A percentile compares a stretch with the other conserved stretches of the same genome.
Evolutionary conservation across 2,888 invertebrate species (phyloP).

Genomic region (Mystacides longicornis): DNA sequence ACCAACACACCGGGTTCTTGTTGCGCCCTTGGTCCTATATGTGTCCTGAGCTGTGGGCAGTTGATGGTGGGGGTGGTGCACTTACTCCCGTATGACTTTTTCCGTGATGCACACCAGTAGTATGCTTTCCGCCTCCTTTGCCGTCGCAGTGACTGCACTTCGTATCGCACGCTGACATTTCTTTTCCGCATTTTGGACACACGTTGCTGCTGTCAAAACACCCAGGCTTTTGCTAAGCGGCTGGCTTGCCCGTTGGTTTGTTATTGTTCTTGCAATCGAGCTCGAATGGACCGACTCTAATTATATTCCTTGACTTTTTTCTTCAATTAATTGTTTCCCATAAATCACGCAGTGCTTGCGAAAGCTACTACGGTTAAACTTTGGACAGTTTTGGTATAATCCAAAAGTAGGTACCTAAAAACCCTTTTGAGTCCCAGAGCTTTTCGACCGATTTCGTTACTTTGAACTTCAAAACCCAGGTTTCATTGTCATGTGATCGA

Average conservation of each 20-base stretch:
- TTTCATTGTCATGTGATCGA: no score
- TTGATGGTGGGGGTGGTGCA: background rate
- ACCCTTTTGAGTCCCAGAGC: no score
- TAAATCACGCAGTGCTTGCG: no score
- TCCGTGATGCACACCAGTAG: background rate
- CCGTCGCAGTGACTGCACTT: constrained; percentile 4
- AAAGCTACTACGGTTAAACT: no score
- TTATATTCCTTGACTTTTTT: no score
- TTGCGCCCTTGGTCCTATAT: background rate
- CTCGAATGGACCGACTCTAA: constrained; percentile 5
- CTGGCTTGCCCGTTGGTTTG: constrained; percentile 3
- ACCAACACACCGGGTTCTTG: background rate
- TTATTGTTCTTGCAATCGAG: constrained; percentile 7
- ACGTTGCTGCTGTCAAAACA: background rate
- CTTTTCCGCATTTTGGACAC: constrained; percentile 8
- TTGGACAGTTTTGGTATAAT: no score
- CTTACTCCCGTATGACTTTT: background rate
- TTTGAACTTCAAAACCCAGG: no score
- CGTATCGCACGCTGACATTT: constrained; percentile 1
- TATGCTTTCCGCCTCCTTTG: no score
- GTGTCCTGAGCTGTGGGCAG: no score
- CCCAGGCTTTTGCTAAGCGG: background rate
- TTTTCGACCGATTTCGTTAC: no score
- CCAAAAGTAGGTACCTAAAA: no score
- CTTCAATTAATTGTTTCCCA: no score